A percentile compares a stretch with the other conserved stretches of the same genome.
These are phyloP conservation scores for Acleris holmiana DNA, from an alignment of 2,888 invertebrate species.

Conservation along the genomic window DNA sequence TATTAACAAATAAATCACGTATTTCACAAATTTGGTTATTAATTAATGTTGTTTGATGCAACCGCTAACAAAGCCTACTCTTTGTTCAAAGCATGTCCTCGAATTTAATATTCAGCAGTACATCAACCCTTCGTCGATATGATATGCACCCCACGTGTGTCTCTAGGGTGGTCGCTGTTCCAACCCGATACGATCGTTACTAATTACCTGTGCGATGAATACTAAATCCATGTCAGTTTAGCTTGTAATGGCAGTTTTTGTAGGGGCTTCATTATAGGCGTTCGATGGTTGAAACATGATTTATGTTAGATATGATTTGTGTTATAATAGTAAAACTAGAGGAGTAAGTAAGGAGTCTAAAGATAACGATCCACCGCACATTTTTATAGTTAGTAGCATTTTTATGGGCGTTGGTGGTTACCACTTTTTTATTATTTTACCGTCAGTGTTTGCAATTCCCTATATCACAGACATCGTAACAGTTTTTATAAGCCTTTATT, in stretches of 20 bases:
- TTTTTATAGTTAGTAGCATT: too few species aligned
- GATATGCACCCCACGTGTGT: slow-evolving; percentile 62
- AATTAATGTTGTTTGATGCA: neutral
- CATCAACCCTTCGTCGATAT: slow-evolving; percentile 34
- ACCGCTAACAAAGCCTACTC: neutral
- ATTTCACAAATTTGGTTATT: neutral
- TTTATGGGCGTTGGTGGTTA: too few species aligned
- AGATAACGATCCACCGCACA: too few species aligned
- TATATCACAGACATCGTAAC: neutral
- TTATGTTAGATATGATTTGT: neutral
- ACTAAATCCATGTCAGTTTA: slow-evolving; percentile 49
- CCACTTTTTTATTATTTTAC: too few species aligned
- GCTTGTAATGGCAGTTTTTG: slow-evolving; percentile 11
- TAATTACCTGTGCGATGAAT: slow-evolving; percentile 74
- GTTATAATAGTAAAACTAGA: too few species aligned
- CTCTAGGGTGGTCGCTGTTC: slow-evolving; percentile 59
- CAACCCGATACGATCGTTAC: slow-evolving; percentile 51
- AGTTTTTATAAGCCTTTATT: neutral
- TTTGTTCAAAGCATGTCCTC: slow-evolving; percentile 2
- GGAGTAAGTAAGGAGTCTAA: too few species aligned
- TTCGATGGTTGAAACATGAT: neutral
- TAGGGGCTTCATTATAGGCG: slow-evolving; percentile 18
- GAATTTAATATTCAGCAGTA: slow-evolving; percentile 20
- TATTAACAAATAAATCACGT: neutral
- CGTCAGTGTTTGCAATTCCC: too few species aligned